A percentile compares a stretch with the other conserved stretches of the same genome.
phyloP scores from a whole-genome alignment of 2,113 vertebrate genomes.

The Acanthochromis polyacanthus region DNA sequence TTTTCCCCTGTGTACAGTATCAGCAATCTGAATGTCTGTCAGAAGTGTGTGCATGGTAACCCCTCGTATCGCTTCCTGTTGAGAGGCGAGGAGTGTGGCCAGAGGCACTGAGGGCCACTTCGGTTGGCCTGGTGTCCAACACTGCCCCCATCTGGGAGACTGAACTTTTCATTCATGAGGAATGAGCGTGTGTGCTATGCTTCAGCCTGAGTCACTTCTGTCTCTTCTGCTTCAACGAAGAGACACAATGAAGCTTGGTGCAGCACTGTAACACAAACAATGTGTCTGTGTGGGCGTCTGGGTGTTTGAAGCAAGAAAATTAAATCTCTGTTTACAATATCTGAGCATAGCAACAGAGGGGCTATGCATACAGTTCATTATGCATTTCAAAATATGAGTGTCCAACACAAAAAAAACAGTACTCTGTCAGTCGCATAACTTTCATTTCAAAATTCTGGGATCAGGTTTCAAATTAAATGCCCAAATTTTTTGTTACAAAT shows the following conservation, averaged over 20 bases:
- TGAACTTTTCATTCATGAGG: background rate
- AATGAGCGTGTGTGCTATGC: background rate
- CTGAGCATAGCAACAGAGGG: no score
- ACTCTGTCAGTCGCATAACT: no score
- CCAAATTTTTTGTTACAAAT: no score
- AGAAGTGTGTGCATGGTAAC: conserved; percentile 69
- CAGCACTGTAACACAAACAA: background rate
- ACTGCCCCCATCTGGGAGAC: conserved; percentile 63
- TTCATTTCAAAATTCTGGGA: no score
- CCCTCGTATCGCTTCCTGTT: conserved; percentile 70
- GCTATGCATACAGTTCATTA: no score
- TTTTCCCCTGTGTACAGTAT: conserved; percentile 40
- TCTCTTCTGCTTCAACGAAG: conserved; percentile 48
- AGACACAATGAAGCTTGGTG: background rate
- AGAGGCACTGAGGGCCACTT: background rate
- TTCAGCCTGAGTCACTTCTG: conserved; percentile 20
- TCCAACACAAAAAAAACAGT: no score
- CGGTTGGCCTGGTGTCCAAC: conserved; percentile 27
- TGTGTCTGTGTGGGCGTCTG: conserved; percentile 1
- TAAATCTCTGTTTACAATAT: background rate
- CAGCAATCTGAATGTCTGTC: conserved; percentile 69
- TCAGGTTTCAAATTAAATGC: no score
- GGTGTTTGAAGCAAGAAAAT: conserved; percentile 15
- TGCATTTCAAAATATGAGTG: no score
- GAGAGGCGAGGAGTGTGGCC: conserved; percentile 35